Percentiles rank a stretch among this genome's conserved stretches.
These are phyloP conservation scores for Ectobius pallidus DNA, from an alignment of 2,888 invertebrate species.

Conservation along the genomic window DNA sequence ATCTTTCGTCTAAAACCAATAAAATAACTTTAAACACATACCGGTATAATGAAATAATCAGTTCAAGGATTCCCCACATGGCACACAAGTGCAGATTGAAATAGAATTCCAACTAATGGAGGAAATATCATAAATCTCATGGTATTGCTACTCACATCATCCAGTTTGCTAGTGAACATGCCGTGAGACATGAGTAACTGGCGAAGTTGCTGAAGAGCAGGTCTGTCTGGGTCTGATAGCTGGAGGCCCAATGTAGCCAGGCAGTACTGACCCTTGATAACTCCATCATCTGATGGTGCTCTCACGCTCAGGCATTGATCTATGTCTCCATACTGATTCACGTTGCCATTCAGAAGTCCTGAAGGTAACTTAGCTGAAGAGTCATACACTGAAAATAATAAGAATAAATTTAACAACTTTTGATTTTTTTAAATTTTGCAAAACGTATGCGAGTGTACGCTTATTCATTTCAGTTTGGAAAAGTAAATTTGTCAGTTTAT, in stretches of 20 bases:
- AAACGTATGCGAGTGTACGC: neutral
- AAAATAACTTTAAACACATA: too few relatives aligned
- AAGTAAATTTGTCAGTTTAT: neutral
- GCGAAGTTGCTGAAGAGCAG: constrained; percentile 59
- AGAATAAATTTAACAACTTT: neutral
- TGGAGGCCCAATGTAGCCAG: constrained; percentile 66
- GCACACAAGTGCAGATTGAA: too few relatives aligned
- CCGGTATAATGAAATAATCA: too few relatives aligned
- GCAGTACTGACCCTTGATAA: constrained; percentile 68
- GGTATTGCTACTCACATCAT: constrained; percentile 64
- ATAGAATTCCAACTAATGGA: neutral
- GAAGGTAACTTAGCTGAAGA: constrained; percentile 73
- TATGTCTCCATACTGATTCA: constrained; percentile 73
- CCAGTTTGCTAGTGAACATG: constrained; percentile 67
- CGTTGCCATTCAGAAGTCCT: constrained; percentile 70
- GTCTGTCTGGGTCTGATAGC: constrained; percentile 56
- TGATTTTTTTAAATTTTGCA: neutral
- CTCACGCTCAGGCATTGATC: constrained; percentile 64
- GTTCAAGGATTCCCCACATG: too few relatives aligned
- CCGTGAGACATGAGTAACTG: constrained; percentile 65
- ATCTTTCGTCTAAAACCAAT: too few relatives aligned
- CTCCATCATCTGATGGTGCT: constrained; percentile 49
- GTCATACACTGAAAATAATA: constrained; percentile 65
- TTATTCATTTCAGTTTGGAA: neutral
- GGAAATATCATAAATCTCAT: too few relatives aligned